These are phyloP conservation scores for Tenthredo notha DNA, from an alignment of 2,888 invertebrate genomes.

Conservation along the genomic window DNA sequence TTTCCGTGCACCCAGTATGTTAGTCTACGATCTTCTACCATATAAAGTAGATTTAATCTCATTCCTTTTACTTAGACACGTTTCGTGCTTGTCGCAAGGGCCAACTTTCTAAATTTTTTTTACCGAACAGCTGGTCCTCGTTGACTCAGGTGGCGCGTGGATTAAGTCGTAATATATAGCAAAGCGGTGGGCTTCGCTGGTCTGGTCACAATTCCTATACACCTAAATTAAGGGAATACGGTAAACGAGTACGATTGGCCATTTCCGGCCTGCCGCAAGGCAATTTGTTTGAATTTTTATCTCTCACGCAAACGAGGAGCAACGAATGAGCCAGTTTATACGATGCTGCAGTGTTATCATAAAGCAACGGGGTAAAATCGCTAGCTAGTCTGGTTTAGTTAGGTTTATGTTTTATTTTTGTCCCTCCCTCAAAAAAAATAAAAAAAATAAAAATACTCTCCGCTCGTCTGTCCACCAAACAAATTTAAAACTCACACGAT, in stretches of 20 bases:
- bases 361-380: conserved; percentile 17
- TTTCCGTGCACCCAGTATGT: neutral
- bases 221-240: conserved; percentile 30
- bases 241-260: conserved; percentile 31
- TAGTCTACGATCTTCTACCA: neutral
- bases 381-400: neutral
- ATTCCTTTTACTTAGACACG: conserved; percentile 23
- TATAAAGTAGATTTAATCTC: conserved; percentile 10
- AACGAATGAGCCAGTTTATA: conserved; percentile 12
- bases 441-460: neutral
- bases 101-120: conserved; percentile 51
- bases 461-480: neutral
- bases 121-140: conserved; percentile 37
- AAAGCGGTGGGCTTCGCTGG: neutral
- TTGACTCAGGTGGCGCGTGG: conserved; percentile 45
- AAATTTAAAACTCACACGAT: conserved; percentile 17
- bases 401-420: conserved; percentile 19
- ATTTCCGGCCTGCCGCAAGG: conserved; percentile 19
- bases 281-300: conserved; percentile 23
- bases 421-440: neutral
- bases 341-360: conserved; percentile 18
- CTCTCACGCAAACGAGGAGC: neutral
- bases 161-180: conserved; percentile 25
- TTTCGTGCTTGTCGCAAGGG: conserved; percentile 27
- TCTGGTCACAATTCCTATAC: neutral